These are phyloP conservation scores for Drosophila colorata DNA, from an alignment of 2,888 invertebrate species.

Conservation along the genomic window DNA sequence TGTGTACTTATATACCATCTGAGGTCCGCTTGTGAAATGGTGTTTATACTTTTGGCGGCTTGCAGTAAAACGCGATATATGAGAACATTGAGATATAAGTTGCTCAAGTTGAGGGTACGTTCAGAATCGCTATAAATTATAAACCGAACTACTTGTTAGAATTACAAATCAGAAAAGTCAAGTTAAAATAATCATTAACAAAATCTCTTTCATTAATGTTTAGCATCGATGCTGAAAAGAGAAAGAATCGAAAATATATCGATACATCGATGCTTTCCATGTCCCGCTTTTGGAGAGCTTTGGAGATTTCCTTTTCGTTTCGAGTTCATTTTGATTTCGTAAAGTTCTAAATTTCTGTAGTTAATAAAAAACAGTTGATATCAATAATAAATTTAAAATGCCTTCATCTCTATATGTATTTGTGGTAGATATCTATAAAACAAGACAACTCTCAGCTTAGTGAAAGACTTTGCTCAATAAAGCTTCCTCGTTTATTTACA, in stretches of 20 bases:
- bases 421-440: neutral
- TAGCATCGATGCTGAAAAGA: neutral
- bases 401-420: neutral
- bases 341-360: neutral
- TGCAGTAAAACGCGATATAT: slow-evolving; percentile 32
- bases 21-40: slow-evolving; percentile 3
- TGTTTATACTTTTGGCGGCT: slow-evolving; percentile 23
- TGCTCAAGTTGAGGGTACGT: neutral
- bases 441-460: neutral
- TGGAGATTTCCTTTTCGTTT: neutral
- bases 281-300: neutral
- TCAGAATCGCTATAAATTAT: no score
- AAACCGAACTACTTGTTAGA: slow-evolving; percentile 1
- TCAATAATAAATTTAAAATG: neutral
- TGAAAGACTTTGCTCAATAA: slow-evolving; percentile 7
- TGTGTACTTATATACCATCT: neutral
- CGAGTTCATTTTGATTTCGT: neutral
- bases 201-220: no score
- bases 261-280: neutral
- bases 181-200: neutral
- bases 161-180: no score
- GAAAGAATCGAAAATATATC: neutral
- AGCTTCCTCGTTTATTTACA: slow-evolving; percentile 26
- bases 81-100: neutral
- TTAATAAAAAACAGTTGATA: no score